Evolutionary conservation across 2,113 vertebrate genomes (phyloP).

Genomic region (Sphyrna mokarran): DNA sequence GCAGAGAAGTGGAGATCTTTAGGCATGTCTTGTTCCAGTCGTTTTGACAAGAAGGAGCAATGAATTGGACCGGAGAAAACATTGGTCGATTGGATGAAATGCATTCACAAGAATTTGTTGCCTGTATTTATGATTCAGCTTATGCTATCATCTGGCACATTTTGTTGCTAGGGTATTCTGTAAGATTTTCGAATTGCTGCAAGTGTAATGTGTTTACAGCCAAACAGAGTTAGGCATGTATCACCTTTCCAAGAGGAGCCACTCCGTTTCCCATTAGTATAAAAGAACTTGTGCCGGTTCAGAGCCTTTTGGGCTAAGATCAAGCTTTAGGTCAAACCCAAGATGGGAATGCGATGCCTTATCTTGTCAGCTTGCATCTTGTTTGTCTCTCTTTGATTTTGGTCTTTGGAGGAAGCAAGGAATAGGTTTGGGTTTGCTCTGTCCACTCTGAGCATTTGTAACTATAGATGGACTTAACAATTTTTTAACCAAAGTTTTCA

Average conservation of each 20-base stretch:
- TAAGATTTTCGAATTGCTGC: neutral
- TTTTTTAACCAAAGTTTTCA: neutral
- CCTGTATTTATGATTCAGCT: neutral
- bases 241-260: neutral
- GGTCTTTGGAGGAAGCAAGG: too few relatives aligned
- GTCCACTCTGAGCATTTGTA: too few relatives aligned
- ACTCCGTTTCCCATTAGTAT: neutral
- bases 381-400: too few relatives aligned
- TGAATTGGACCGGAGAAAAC: neutral
- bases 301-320: too few relatives aligned
- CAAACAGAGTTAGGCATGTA: neutral
- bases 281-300: neutral
- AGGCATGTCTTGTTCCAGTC: neutral
- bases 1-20: neutral
- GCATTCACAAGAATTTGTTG: neutral
- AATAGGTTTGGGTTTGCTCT: too few relatives aligned
- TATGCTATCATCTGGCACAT: neutral
- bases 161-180: neutral
- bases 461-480: too few relatives aligned
- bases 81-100: neutral
- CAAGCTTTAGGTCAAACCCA: too few relatives aligned
- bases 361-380: too few relatives aligned
- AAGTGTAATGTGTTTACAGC: neutral
- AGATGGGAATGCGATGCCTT: too few relatives aligned
- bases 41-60: neutral